Base-by-base conservation (phyloP, 2,797 vertebrate species). In the Echiichthys vipera region DNA sequence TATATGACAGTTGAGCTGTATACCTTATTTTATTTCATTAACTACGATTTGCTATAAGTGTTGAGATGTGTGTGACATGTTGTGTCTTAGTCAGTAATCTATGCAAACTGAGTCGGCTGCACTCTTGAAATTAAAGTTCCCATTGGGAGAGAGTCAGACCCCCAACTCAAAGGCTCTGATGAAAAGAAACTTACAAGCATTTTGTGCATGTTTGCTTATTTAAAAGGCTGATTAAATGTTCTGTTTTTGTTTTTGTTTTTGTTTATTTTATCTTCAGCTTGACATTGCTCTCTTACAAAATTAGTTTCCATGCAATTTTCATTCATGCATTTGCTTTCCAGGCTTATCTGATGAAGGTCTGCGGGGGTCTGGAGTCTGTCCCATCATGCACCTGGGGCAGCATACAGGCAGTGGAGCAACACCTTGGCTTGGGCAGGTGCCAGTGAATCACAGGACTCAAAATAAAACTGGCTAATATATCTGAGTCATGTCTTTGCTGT, bases 351-450 rank as follows among this genome's bases (percentile, higher is more conserved):
- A 22, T 61, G 54, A 53, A 63, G 74, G 39, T 73, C 30, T 15
- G 3, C 37, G 7, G 18, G 34, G 40, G 14, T 55, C 57, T 45
- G 13, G 42, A 24, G 25, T 42, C n/a, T 30, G 6, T 55, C 64
- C 0, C 72, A 65, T 25, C 57, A 45, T 50, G 56, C 37, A 57
- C 2, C 25, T 11, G 12, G 36, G 45, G 50, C 27, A 51, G 32
- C 14, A 20, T 32, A 46, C n/a, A 56, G 59, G 22, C 64, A 65
- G 63, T 17, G 30, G 30, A 36, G 50, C 63, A 73, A 25, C n/a
- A n/a, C n/a, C n/a, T n/a, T n/a, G n/a, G n/a, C 12, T 64, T 67
- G 63, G 34, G 18, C 36, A 43, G 34, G 43, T 68, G 75, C 57
- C 68, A 78, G 27, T 22, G 11, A 47, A 7, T 58, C 57, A 32